Conservation (phyloP, 2,888 invertebrate genomes). For the Nineta flava region DNA sequence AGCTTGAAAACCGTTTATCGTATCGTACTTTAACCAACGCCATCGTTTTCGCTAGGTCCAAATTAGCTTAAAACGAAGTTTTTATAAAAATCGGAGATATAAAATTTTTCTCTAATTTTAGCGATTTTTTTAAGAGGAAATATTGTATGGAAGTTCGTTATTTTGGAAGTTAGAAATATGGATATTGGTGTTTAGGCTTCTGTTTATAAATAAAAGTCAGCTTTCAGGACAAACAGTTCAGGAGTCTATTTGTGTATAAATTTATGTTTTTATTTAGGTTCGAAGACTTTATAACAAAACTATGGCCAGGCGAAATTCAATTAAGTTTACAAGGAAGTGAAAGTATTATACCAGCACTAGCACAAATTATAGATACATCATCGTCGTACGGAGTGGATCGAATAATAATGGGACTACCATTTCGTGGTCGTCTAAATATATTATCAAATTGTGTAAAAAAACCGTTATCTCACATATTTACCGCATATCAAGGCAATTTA, state of each 20-base stretch:
- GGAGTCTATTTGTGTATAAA: background rate
- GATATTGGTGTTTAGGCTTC: too few species aligned
- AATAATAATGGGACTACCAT: conserved; percentile 89
- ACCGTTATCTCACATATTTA: conserved; percentile 76
- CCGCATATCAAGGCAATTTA: conserved; percentile 84
- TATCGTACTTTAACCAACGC: too few species aligned
- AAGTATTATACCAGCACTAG: conserved; percentile 96
- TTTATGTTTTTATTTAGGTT: conserved; percentile 36
- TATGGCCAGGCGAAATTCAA: conserved; percentile 98
- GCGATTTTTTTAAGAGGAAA: too few species aligned
- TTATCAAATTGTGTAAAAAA: conserved; percentile 85
- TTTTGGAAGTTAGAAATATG: too few species aligned
- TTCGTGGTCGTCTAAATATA: conserved; percentile 76
- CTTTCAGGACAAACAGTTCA: too few species aligned
- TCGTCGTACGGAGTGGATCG: conserved; percentile 92
- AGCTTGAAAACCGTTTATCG: too few species aligned
- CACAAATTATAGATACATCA: conserved; percentile 92
- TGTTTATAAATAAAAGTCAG: too few species aligned
- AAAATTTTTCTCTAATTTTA: background rate
- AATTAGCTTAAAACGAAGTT: too few species aligned
- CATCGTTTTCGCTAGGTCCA: too few species aligned
- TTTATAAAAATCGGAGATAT: too few species aligned
- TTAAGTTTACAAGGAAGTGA: conserved; percentile 99
- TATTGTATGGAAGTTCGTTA: too few species aligned
- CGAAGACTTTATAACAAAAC: conserved; percentile 94